phyloP scores from a whole-genome alignment of 64 coral and sea anemone genomes.

The Cladopsammia gracilis region DNA sequence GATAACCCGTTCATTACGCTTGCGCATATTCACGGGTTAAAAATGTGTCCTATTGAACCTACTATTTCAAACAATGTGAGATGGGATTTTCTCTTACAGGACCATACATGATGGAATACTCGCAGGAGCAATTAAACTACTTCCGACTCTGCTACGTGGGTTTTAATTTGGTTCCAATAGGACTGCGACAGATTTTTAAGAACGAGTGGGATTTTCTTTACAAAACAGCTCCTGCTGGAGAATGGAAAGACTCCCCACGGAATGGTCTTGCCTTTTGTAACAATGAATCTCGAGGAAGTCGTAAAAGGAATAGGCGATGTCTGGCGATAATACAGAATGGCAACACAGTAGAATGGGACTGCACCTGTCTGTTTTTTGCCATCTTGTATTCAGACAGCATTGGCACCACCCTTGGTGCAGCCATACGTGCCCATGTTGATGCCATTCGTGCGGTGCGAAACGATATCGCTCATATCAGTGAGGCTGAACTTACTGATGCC shows the following conservation, averaged over 20 bases:
- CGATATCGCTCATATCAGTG: not conserved
- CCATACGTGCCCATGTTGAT: too few relatives aligned
- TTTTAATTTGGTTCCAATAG: not conserved
- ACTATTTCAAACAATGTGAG: too few relatives aligned
- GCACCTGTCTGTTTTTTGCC: slow-evolving; percentile 19
- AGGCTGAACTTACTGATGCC: not conserved
- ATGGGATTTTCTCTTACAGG: too few relatives aligned
- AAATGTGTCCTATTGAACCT: too few relatives aligned
- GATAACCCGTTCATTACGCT: too few relatives aligned
- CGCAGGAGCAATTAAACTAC: not conserved
- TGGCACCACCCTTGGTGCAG: not conserved
- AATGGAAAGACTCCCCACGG: slow-evolving; percentile 9
- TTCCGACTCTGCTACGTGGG: not conserved
- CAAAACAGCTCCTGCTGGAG: not conserved
- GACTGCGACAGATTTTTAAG: slow-evolving; percentile 39
- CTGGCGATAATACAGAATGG: not conserved
- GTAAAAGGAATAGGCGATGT: not conserved
- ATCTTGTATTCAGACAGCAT: slow-evolving; percentile 44
- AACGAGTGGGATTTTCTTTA: slow-evolving; percentile 33
- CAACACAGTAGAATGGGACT: slow-evolving; percentile 39
- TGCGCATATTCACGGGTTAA: too few relatives aligned
- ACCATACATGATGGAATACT: not conserved
- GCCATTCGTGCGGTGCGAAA: not conserved
- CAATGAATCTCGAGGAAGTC: not conserved
- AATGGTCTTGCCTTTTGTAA: slow-evolving; percentile 29